Evolutionary conservation across 2,888 invertebrate species (phyloP).

Genomic region (Eilema sororculum): DNA sequence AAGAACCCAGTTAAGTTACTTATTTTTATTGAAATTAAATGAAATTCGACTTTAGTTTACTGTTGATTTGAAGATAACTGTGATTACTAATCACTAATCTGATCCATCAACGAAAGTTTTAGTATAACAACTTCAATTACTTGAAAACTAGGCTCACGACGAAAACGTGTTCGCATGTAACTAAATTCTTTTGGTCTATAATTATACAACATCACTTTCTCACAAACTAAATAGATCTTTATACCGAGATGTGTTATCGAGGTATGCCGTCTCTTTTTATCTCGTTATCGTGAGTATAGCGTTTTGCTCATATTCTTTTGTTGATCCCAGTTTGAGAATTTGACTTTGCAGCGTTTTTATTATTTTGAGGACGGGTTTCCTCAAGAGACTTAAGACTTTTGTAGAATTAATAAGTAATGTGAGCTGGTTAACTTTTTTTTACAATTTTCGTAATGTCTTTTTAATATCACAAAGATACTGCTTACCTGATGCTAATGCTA

Average conservation of each 20-base stretch:
- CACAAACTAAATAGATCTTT: conserved; percentile 55
- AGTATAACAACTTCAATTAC: conserved; percentile 5
- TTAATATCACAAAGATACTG: background rate
- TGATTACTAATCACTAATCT: background rate
- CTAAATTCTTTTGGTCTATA: conserved; percentile 41
- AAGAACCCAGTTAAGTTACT: background rate
- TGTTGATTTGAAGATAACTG: background rate
- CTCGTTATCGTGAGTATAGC: conserved; percentile 52
- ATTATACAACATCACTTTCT: conserved; percentile 58
- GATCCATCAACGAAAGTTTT: conserved; percentile 4
- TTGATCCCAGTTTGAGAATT: conserved; percentile 29
- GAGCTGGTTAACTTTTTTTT: background rate
- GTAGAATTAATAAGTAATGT: conserved; percentile 11
- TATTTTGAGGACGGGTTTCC: background rate
- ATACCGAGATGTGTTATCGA: conserved; percentile 55
- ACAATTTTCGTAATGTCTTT: background rate
- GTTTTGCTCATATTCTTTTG: conserved; percentile 38
- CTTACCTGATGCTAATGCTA: too few relatives aligned
- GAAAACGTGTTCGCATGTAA: conserved; percentile 25
- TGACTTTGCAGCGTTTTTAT: conserved; percentile 16
- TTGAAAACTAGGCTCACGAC: conserved; percentile 22
- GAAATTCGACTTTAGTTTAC: background rate
- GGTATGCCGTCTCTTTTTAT: conserved; percentile 54
- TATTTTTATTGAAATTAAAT: background rate
- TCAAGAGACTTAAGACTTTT: conserved; percentile 7